Conservation (phyloP, 53 echinoderm and acorn worm species). For the Zoroaster sp. region DNA sequence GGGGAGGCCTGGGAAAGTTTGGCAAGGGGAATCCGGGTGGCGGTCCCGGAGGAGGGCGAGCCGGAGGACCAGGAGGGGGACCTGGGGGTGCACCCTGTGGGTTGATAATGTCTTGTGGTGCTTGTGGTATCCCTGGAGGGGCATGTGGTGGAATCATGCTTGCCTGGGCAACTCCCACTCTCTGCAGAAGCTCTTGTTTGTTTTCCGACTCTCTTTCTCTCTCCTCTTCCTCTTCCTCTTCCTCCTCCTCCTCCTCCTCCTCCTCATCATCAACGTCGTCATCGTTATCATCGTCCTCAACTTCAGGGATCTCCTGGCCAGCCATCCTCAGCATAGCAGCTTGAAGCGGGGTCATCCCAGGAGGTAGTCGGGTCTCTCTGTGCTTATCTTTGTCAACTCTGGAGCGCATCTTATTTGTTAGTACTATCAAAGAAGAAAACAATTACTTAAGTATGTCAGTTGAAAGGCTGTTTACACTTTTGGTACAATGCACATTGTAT, state of each 20-base stretch:
- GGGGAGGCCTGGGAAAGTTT: constrained; percentile 69
- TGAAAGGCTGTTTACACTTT: too few relatives aligned
- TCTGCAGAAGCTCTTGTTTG: constrained; percentile 3
- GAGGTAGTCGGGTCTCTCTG: constrained; percentile 61
- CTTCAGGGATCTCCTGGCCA: constrained; percentile 75
- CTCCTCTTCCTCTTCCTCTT: constrained; percentile 60
- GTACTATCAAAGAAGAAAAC: not conserved
- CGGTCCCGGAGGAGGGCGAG: constrained; percentile 82
- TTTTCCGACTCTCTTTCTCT: constrained; percentile 16
- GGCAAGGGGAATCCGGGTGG: constrained; percentile 89
- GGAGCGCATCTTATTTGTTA: not conserved
- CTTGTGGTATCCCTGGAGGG: constrained; percentile 8
- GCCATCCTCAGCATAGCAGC: constrained; percentile 95
- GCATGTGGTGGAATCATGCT: constrained; percentile 7
- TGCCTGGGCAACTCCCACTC: not conserved
- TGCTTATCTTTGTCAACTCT: constrained; percentile 2
- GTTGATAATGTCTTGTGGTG: not conserved
- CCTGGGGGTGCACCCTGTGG: constrained; percentile 66
- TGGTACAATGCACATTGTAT: too few relatives aligned
- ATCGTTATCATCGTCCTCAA: constrained; percentile 65
- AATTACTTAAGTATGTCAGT: not conserved
- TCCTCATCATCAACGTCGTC: constrained; percentile 51
- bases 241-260: constrained; percentile 34
- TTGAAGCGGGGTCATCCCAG: constrained; percentile 90
- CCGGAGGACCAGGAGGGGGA: constrained; percentile 76